Base-by-base conservation (phyloP, 2,888 invertebrate genomes). In the Acronicta alni region DNA sequence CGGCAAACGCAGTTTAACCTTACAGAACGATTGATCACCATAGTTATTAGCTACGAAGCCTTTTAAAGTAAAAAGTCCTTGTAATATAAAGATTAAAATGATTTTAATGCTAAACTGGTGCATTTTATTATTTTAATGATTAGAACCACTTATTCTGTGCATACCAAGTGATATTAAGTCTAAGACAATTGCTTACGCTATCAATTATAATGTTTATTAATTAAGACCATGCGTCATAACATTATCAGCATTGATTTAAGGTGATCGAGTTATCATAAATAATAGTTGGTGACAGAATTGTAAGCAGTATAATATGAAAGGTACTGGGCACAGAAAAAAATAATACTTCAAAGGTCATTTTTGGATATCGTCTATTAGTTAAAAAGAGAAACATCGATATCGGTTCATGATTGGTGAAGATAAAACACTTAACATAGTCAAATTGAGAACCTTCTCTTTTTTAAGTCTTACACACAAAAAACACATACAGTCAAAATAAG, bases 211-310 rank as follows among this genome's bases (percentile, higher is more conserved):
- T 63, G 49, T 38, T 26, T 46, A 49, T 59, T 49, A 61, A 72
- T 67, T 58, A 65, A 43, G 20, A 39, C 23, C 9, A 54, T 32
- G 41, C 52, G 66, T 67, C 55, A 67, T 45, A 67, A 54, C 54
- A 72, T 46, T 49, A 58, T 61, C 63, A 55, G 55, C 51, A 42
- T 64, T 59, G 44, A 52, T 66, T 38, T 67, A 74, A 70, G 60
- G 56, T 26, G 49, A 58, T 62, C 61, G 49, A 60, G 72, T 57
- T 46, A 30, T 38, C 18, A 61, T 72, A 68, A 75, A 72, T 75
- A 66, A 72, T 58, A 56, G 32, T 51, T 48, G 17, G 39, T 55
- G 59, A 52, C 58, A 41, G 53, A 53, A 72, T 70, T 30, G 38
- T 58, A 67, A 60, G 51, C 3, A 6, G 6, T 6, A 7, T 23